These are phyloP conservation scores for Trichechus manatus DNA, from an alignment of 2,113 vertebrate species.

Conservation along the genomic window DNA sequence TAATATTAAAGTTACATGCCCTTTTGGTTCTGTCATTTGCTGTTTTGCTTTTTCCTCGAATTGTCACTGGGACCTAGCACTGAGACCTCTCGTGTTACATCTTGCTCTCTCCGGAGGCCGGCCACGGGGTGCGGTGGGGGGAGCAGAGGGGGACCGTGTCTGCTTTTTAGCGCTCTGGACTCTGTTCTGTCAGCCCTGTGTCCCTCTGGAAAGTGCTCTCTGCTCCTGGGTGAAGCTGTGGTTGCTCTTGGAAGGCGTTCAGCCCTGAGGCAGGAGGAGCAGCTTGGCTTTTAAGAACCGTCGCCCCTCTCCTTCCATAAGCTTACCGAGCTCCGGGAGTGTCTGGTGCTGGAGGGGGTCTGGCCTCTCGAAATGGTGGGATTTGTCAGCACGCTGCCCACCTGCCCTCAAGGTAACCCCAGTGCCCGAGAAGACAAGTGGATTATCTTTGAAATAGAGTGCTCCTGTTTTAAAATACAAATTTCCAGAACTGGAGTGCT, in stretches of 20 bases:
- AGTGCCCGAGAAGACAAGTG: fast-evolving
- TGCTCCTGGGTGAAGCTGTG: neutral
- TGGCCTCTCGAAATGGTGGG: too few species aligned
- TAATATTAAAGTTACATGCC: too few species aligned
- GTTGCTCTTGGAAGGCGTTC: neutral
- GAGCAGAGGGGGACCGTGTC: too few species aligned
- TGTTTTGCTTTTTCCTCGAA: too few species aligned
- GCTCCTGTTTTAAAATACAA: neutral
- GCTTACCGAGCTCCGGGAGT: fast-evolving
- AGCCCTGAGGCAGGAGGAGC: neutral
- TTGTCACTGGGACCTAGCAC: neutral
- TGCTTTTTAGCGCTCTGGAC: too few species aligned
- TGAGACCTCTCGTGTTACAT: fast-evolving
- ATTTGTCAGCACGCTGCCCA: neutral
- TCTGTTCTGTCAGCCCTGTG: too few species aligned
- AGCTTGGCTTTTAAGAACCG: neutral
- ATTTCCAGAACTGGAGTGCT: neutral
- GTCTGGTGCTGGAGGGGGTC: fast-evolving
- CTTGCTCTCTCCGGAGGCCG: too few species aligned
- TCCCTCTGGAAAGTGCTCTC: neutral
- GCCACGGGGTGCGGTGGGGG: too few species aligned
- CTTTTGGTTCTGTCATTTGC: too few species aligned
- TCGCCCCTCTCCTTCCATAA: neutral
- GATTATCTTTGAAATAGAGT: neutral
- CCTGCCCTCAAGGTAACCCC: too few species aligned